Evolutionary conservation across 2,888 invertebrate species (phyloP).

Genomic region (Hyposoter didymator): DNA sequence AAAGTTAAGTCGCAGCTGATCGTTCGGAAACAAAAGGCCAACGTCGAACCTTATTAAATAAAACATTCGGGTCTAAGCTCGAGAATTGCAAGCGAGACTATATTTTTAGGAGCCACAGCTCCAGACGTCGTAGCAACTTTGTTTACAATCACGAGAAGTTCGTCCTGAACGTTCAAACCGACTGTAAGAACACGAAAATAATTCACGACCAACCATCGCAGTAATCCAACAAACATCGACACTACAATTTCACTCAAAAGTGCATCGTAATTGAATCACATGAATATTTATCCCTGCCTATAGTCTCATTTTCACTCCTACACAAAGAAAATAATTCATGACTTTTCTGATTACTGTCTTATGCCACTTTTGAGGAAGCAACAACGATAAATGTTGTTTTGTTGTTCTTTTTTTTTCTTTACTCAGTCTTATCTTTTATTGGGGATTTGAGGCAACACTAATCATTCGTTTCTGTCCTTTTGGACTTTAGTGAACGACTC

Average conservation of each 20-base stretch:
- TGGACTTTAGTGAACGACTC: too few species aligned
- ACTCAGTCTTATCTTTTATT: too few species aligned
- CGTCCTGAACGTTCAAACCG: not conserved
- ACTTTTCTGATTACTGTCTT: not conserved
- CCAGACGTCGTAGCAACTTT: not conserved
- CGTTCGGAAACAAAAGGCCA: not conserved
- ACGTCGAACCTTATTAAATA: not conserved
- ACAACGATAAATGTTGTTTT: not conserved
- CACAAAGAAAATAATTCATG: not conserved
- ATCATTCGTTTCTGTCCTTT: too few species aligned
- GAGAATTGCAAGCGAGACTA: not conserved
- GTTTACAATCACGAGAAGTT: not conserved
- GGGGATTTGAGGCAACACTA: too few species aligned
- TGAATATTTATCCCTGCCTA: not conserved
- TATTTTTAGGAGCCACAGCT: not conserved
- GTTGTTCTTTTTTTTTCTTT: not conserved
- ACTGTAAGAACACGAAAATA: not conserved
- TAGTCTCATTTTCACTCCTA: not conserved
- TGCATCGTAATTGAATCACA: not conserved
- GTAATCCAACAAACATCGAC: not conserved
- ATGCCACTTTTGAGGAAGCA: not conserved
- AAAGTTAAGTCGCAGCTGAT: not conserved
- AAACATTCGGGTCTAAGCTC: conserved; percentile 9
- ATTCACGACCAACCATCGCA: not conserved
- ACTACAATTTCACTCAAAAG: not conserved